Evolutionary conservation across 1,140 invertebrate genomes (phyloP), one percentile per base, ranked within the genome.

Genomic region (Drosophila hydei): DNA sequence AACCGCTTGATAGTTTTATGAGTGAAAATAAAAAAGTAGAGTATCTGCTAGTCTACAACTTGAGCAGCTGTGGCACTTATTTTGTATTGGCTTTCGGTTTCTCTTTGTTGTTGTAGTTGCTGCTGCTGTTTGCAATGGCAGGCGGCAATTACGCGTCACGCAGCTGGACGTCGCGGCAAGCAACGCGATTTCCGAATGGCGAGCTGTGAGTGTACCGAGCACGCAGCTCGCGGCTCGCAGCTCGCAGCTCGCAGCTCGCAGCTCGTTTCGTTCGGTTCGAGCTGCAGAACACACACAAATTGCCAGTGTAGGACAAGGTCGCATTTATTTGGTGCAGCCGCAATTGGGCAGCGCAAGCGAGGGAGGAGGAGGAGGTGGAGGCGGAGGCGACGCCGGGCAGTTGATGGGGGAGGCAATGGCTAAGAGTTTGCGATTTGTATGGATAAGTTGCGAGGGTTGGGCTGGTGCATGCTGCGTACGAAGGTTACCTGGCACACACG

Each of bases 271-370:
- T 62, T 42, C 38, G 38, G 30, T 33, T 33, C 30, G 30, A 33
- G 30, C 30, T 33, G 14, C 11, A 27, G 27, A 25, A 12, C 19
- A 40, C 67, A 70, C 75, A 75, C 74, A 75, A 85, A 87, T 88
- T 87, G 65, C 58, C 79, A 83, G 83, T 87, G 83, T 87, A 80
- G 83, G 76, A 87, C 83, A 87, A 87, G 83, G 83, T 87, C 83
- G 83, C 78, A 64, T 83, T 89, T 89, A 87, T 87, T 83, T 70
- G 78, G 79, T 87, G 75, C 81, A 75, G 62, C 76, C 72, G 70
- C 80, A 85, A 85, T 88, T 80, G 83, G 83, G 63, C 71, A 74
- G 55, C 45, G 40, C 36, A 18, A 56, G 45, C 30, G 30, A 33
- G 30, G 11, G 9, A 60, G 48, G 64, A 33, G 2, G 25, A n/a